A percentile compares a stretch with the other conserved stretches of the same genome.
Conservation (phyloP, 1,140 invertebrate species). For the Drosophila punjabiensis region DNA sequence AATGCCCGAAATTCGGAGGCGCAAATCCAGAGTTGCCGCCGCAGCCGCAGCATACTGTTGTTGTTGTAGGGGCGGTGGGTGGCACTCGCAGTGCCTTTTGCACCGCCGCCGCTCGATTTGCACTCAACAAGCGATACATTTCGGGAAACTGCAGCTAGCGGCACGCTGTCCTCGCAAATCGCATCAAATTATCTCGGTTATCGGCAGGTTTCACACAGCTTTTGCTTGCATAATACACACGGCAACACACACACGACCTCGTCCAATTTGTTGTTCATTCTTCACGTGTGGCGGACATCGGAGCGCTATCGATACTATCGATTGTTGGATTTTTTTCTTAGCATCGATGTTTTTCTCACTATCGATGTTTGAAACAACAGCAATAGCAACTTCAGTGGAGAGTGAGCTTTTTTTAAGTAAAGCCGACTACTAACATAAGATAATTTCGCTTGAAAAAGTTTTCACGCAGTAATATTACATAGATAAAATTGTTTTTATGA, state of each 20-base stretch:
- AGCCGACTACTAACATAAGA: too few relatives aligned
- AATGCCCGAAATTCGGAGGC: conserved; percentile 60
- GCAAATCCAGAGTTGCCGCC: conserved; percentile 26
- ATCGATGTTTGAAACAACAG: too few relatives aligned
- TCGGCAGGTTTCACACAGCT: conserved; percentile 47
- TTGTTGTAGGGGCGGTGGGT: conserved; percentile 46
- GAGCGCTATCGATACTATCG: too few relatives aligned
- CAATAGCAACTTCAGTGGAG: too few relatives aligned
- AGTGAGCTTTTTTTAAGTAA: too few relatives aligned
- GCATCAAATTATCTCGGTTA: conserved; percentile 20
- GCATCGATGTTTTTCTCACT: too few relatives aligned
- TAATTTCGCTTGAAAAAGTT: too few relatives aligned
- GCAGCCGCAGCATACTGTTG: conserved; percentile 49
- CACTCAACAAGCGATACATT: conserved; percentile 73
- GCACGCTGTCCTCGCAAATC: background rate
- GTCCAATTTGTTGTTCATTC: conserved; percentile 31
- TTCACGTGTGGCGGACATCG: conserved; percentile 29
- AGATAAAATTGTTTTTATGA: too few relatives aligned
- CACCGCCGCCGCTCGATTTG: conserved; percentile 56
- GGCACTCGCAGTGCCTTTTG: conserved; percentile 53
- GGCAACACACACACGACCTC: conserved; percentile 20
- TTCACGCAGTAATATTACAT: too few relatives aligned
- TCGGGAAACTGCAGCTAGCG: conserved; percentile 34
- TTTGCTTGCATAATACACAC: conserved; percentile 53
- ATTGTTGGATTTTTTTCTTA: too few relatives aligned